Evolutionary conservation across 2,888 invertebrate species (phyloP).

Genomic region (Pollenia angustigena): DNA sequence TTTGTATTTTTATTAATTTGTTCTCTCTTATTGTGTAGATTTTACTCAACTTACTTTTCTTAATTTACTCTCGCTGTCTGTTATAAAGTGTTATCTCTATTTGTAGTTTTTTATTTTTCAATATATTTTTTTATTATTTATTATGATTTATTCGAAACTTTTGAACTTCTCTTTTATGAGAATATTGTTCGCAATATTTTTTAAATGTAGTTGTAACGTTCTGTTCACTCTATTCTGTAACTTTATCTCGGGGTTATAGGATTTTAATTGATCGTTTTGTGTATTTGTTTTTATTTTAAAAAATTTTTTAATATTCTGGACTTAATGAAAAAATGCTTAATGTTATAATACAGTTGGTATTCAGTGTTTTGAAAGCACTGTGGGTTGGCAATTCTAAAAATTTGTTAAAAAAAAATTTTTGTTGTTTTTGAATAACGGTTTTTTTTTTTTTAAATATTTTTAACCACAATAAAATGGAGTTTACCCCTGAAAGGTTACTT

Average conservation of each 20-base stretch:
- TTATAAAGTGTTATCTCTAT: conserved; percentile 49
- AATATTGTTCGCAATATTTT: conserved; percentile 34
- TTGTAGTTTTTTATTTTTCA: conserved; percentile 32
- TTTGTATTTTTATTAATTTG: conserved; percentile 10
- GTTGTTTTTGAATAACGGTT: too few species aligned
- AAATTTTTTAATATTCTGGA: conserved; percentile 31
- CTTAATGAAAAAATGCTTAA: conserved; percentile 1
- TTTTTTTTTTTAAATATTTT: background rate
- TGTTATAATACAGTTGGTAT: background rate
- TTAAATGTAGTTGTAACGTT: conserved; percentile 22
- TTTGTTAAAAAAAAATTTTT: background rate
- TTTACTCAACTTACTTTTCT: conserved; percentile 10
- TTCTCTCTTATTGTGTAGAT: conserved; percentile 13
- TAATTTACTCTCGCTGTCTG: conserved; percentile 1
- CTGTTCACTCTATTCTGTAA: conserved; percentile 33
- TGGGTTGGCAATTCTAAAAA: conserved; percentile 21
- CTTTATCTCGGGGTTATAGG: conserved; percentile 66
- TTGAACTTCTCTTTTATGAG: conserved; percentile 54
- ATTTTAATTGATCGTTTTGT: conserved; percentile 73
- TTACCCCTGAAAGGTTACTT: too few species aligned
- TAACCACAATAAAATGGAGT: too few species aligned
- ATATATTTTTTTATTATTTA: conserved; percentile 43
- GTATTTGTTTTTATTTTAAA: conserved; percentile 60
- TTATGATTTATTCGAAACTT: conserved; percentile 63
- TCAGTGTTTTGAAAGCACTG: conserved; percentile 38